Evolutionary conservation across 2,888 invertebrate genomes (phyloP), one percentile per base, ranked within the genome.

Genomic region (Busseola fusca): DNA sequence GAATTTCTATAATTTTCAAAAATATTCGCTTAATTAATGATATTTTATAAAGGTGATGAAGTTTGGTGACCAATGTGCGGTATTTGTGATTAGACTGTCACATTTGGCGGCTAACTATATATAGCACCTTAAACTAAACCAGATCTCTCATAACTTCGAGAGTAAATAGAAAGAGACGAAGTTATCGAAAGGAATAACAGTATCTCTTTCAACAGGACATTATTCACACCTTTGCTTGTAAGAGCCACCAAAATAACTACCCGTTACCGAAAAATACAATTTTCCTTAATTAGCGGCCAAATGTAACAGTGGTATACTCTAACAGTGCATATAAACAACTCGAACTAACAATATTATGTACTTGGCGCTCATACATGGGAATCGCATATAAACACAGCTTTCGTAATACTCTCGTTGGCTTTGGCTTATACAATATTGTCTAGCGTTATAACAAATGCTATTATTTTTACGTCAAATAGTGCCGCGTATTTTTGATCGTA

Each of bases 391-490:
- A 82, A 89, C 89, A 92, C 90, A 91, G 89, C 87, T 84, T 84
- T 86, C 84, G 85, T 93, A 93, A 94, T 94, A 94, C 94, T 93
- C 89, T 91, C 88, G 88, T 91, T 91, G 86, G 86, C 90, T 94
- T 94, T 94, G 93, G 93, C 93, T 91, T 90, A 87, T 87, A 86
- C 84, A 86, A 85, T 92, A 85, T 84, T 82, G 80, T 85, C 80
- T 80, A 82, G 68, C 67, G 89, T 91, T 89, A 71, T 58, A 74
- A 80, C 84, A 85, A 84, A 50, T 83, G 84, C 76, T 81, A 84
- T 82, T 84, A 84, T 74, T 81, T n/a, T 67, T 68, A 76, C 79
- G 69, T 67, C 42, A 66, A 64, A 69, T 50, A 27, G 10, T 58
- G 37, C 25, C 1, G 42, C 42, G 18, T 25, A 0, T 50, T 42